Conservation (phyloP, 1,140 invertebrate genomes). For the Camponotus pennsylvanicus region DNA sequence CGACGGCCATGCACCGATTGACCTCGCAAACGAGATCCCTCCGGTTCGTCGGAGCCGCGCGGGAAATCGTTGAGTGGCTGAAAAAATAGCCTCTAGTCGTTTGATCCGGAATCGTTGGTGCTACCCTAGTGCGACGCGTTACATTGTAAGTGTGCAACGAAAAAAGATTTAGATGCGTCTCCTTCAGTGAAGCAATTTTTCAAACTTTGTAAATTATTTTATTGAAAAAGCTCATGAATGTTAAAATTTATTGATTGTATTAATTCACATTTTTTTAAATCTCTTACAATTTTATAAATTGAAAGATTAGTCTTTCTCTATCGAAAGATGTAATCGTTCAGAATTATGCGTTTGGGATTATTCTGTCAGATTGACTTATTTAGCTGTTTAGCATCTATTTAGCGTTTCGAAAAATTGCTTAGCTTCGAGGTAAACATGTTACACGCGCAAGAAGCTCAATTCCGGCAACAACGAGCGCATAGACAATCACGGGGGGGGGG, state of each 20-base stretch:
- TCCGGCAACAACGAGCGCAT: constrained; percentile 21
- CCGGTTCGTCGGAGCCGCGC: constrained; percentile 59
- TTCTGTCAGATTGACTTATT: background rate
- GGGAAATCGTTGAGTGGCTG: constrained; percentile 57
- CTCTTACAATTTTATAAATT: background rate
- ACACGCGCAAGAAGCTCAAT: background rate
- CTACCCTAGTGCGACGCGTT: background rate
- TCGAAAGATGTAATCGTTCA: background rate
- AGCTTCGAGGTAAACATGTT: background rate
- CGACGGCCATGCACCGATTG: constrained; percentile 53
- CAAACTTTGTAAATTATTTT: too few species aligned
- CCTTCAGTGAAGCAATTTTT: background rate
- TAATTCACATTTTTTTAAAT: background rate
- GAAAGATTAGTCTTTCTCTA: background rate
- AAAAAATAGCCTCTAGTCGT: constrained; percentile 58
- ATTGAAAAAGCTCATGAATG: too few species aligned
- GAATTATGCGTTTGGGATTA: background rate
- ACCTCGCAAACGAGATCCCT: constrained; percentile 67
- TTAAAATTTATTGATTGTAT: background rate
- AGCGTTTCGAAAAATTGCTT: background rate
- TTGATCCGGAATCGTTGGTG: constrained; percentile 35
- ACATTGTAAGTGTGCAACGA: background rate
- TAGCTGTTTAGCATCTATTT: background rate
- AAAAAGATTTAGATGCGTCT: background rate
- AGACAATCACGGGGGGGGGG: background rate